These are phyloP conservation scores for Sinelater perroti DNA, from an alignment of 2,888 invertebrate species.

Conservation along the genomic window DNA sequence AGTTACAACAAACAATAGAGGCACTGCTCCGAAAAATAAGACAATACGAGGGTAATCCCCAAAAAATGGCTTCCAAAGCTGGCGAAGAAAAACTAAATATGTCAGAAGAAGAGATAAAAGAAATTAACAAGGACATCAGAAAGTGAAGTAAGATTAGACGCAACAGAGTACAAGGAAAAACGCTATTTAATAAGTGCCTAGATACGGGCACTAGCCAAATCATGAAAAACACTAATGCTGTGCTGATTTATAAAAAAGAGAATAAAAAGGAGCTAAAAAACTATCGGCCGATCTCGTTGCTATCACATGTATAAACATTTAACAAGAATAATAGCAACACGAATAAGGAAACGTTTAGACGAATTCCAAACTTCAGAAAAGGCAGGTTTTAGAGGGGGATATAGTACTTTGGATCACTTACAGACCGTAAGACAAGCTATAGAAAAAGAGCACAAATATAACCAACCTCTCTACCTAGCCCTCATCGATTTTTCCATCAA, in stretches of 20 bases:
- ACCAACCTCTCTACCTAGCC: not conserved
- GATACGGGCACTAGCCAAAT: not conserved
- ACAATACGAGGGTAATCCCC: too few species aligned
- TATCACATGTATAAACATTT: slow-evolving; percentile 1
- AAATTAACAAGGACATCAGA: too few species aligned
- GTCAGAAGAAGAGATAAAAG: too few species aligned
- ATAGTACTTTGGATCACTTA: not conserved
- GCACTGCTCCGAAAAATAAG: too few species aligned
- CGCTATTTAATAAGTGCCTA: not conserved
- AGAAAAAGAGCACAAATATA: not conserved
- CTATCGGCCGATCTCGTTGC: not conserved
- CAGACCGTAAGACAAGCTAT: not conserved
- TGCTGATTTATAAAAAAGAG: slow-evolving; percentile 2
- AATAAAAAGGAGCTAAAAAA: slow-evolving; percentile 2
- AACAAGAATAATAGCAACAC: not conserved
- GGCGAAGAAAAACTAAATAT: too few species aligned
- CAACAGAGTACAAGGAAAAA: too few species aligned
- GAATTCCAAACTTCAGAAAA: slow-evolving; percentile 3
- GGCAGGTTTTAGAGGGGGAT: not conserved
- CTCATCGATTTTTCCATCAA: too few species aligned
- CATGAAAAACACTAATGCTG: not conserved
- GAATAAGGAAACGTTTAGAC: not conserved
- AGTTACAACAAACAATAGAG: too few species aligned
- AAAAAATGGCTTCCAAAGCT: too few species aligned
- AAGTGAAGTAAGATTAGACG: too few species aligned